These are phyloP conservation scores for Pelecanus crispus DNA, from an alignment of 2,113 vertebrate genomes.

Conservation along the genomic window DNA sequence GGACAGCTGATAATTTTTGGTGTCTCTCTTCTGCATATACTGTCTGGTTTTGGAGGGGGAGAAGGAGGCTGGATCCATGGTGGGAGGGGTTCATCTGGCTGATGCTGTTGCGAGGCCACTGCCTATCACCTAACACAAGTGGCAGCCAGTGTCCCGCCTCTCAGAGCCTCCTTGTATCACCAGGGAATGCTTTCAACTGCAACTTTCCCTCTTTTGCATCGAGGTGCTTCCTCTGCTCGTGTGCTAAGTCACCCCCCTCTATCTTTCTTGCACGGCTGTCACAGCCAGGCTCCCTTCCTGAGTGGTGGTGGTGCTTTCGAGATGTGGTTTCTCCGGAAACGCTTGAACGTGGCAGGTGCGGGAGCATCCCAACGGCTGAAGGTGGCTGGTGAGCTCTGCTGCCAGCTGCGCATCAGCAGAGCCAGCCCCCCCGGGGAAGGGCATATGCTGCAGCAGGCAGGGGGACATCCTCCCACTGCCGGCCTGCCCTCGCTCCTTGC, in stretches of 20 bases:
- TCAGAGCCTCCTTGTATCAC: neutral
- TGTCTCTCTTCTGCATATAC: neutral
- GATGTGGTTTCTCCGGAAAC: constrained; percentile 18
- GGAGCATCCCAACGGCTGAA: neutral
- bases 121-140: neutral
- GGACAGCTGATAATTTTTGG: neutral
- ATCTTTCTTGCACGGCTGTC: neutral
- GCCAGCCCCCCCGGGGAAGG: neutral
- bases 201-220: neutral
- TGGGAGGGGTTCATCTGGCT: neutral
- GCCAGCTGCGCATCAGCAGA: neutral
- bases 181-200: neutral
- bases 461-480: accelerated
- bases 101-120: neutral
- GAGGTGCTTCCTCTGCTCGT: accelerated
- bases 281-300: neutral
- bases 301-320: neutral
- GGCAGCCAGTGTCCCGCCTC: neutral
- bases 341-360: accelerated
- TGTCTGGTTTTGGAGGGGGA: neutral
- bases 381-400: neutral
- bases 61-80: neutral
- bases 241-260: neutral
- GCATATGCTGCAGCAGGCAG: accelerated
- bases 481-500: neutral